Evolutionary conservation across 2,888 invertebrate genomes (phyloP).

Genomic region (Leucophora obtusa): DNA sequence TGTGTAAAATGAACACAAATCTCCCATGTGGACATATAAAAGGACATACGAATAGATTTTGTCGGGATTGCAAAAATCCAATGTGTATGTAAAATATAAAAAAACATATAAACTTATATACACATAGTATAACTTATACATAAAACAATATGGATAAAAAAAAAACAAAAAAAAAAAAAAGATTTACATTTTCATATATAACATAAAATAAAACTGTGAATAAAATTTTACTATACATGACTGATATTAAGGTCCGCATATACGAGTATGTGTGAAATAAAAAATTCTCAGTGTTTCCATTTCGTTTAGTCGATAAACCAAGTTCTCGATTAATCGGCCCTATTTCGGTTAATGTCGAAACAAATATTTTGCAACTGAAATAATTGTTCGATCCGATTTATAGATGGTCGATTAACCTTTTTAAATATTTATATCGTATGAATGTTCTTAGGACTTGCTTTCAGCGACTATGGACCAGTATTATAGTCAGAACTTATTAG

Average conservation of each 20-base stretch:
- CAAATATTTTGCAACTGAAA: too few species aligned
- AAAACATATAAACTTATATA: background rate
- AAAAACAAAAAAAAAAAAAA: constrained; percentile 44
- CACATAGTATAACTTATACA: constrained; percentile 2
- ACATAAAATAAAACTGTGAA: background rate
- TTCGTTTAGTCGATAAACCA: too few species aligned
- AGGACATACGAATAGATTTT: constrained; percentile 63
- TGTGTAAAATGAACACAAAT: constrained; percentile 74
- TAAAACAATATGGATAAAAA: background rate
- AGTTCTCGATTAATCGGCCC: too few species aligned
- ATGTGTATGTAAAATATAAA: constrained; percentile 42
- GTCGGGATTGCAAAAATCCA: constrained; percentile 62
- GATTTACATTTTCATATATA: constrained; percentile 45
- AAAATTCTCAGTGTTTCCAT: too few species aligned
- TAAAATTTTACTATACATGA: constrained; percentile 16
- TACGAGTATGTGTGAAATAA: too few species aligned
- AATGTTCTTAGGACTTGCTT: too few species aligned
- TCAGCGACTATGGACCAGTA: too few species aligned
- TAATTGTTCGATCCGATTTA: too few species aligned
- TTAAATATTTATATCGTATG: too few species aligned
- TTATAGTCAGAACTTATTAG: too few species aligned
- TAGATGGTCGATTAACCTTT: too few species aligned
- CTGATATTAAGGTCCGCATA: background rate
- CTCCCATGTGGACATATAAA: constrained; percentile 75
- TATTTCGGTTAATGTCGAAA: too few species aligned